Evolutionary conservation across 37 sponge, comb jelly and placozoan species (phyloP), one percentile per base, ranked within the genome.

Genomic region (Aplysina aerophoba): DNA sequence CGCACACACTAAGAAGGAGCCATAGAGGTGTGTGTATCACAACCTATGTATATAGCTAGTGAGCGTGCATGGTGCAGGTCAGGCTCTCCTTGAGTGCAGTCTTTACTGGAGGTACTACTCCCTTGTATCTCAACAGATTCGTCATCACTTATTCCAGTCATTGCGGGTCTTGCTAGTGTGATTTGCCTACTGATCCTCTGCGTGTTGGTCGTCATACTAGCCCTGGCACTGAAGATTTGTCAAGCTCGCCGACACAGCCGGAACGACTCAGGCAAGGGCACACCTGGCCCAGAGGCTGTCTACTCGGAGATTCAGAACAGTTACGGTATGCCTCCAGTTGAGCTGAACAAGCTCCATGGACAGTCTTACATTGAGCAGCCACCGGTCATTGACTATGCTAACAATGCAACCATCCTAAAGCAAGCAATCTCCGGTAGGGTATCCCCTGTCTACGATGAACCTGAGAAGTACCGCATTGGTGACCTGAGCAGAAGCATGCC

Each of bases 391-490:
- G 3, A 44, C 50, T 75, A 75, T 75, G 37, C 78, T 16, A 75
- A 75, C 78, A 62, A 62, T 62, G 27, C 4, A 11, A 27, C 24
- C 27, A 27, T 28, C 12, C 4, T 11, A 27, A 14, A 62, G 28
- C 64, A 62, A 13, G 24, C 28, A 27, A 27, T 13, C 28, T 28
- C 27, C 4, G 27, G 24, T 11, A 31, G 78, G 20, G n/a, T 25
- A 37, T 75, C 78, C n/a, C 78, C 78, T 3, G 53, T 66, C 55
- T 81, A 36, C 28, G 74, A 40, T 15, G 87, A 83, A 35, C 84
- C 91, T 17, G 67, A n/a, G 0, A 24, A 4, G 5, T 44, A 44
- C 8, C 50, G 50, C 50, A 44, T 44, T 44, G 8, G 8, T 8
- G 50, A 44, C 50, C 50, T 44, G 6, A 44, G 50, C 50, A 44